These are phyloP conservation scores for Drosophila jambulina DNA, from an alignment of 1,140 invertebrate genomes.

Conservation along the genomic window DNA sequence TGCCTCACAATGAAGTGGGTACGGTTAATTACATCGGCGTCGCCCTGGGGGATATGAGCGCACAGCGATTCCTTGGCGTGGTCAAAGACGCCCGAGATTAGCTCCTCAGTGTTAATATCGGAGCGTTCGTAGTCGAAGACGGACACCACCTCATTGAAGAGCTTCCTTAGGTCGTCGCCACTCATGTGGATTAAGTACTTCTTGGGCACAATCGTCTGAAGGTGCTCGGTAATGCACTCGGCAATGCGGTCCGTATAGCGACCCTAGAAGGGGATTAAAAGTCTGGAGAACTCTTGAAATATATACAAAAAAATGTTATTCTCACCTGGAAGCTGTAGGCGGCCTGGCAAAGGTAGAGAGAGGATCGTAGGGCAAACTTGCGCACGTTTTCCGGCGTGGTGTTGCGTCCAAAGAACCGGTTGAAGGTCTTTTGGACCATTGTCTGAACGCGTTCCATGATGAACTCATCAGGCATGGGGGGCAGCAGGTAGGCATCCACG, in stretches of 20 bases:
- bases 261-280: conserved; percentile 43
- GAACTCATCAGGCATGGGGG: conserved; percentile 74
- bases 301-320: fast-evolving
- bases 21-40: conserved; percentile 59
- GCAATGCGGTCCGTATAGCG: conserved; percentile 70
- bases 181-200: conserved; percentile 76
- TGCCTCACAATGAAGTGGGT: conserved; percentile 67
- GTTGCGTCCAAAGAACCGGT: conserved; percentile 61
- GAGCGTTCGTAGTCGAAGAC: conserved; percentile 74
- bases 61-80: conserved; percentile 72
- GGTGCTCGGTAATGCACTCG: conserved; percentile 72
- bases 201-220: conserved; percentile 76
- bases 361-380: conserved; percentile 62
- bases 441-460: conserved; percentile 74
- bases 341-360: conserved; percentile 74
- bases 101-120: conserved; percentile 77
- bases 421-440: conserved; percentile 72
- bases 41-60: background rate
- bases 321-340: conserved; percentile 73
- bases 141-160: conserved; percentile 75
- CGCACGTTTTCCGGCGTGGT: conserved; percentile 69
- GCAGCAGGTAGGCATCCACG: conserved; percentile 65
- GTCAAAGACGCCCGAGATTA: conserved; percentile 74
- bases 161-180: conserved; percentile 62
- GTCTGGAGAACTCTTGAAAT: background rate